Evolutionary conservation across 2,113 vertebrate genomes (phyloP).

Genomic region (Neotoma lepida): DNA sequence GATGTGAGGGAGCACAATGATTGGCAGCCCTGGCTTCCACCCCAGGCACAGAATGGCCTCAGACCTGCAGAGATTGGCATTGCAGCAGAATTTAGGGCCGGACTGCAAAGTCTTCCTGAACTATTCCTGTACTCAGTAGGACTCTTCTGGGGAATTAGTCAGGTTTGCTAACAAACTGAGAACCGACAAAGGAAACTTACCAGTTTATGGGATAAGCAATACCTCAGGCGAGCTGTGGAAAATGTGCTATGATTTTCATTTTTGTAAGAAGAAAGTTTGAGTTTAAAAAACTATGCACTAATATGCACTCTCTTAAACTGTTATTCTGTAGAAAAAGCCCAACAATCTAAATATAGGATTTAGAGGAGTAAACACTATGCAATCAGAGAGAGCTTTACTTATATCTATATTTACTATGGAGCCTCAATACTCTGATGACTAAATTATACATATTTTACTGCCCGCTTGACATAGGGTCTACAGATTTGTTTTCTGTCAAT

Average conservation of each 20-base stretch:
- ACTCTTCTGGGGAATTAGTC: neutral
- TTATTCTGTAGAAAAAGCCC: neutral
- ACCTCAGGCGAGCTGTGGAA: neutral
- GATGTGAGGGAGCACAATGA: accelerated
- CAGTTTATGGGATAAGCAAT: neutral
- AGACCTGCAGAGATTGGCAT: neutral
- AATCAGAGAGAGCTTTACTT: neutral
- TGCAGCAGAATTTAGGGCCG: neutral
- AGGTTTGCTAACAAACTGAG: neutral
- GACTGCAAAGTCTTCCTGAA: neutral
- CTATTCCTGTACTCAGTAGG: neutral
- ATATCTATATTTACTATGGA: neutral
- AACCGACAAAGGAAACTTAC: neutral
- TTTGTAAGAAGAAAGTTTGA: neutral
- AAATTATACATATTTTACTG: no score
- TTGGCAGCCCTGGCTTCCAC: neutral
- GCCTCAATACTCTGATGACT: neutral
- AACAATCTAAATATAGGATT: neutral
- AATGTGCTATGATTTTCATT: neutral
- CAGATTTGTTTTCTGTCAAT: no score
- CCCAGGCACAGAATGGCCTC: neutral
- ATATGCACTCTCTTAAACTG: no score
- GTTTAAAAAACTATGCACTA: neutral
- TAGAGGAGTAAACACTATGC: neutral
- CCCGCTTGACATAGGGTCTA: no score